These are phyloP conservation scores for Sciurus niger DNA, from an alignment of 2,113 vertebrate genomes.

Conservation along the genomic window DNA sequence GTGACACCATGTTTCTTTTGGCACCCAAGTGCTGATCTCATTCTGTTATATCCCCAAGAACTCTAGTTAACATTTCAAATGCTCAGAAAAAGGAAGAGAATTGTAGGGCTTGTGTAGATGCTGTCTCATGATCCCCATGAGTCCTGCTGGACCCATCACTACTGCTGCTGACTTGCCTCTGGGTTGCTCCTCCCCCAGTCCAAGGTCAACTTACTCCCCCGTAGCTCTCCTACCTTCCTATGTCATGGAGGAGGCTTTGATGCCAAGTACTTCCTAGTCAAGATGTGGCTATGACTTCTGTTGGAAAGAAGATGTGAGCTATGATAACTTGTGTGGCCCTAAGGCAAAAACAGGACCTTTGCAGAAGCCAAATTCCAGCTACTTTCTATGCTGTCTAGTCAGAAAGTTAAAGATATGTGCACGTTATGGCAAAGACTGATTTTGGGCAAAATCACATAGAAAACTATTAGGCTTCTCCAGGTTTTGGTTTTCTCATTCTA, in stretches of 20 bases:
- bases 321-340: background rate
- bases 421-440: background rate
- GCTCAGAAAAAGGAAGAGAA: background rate
- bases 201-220: background rate
- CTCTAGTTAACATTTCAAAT: background rate
- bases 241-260: background rate
- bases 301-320: background rate
- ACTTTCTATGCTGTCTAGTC: background rate
- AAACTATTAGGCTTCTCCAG: background rate
- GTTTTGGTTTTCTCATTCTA: conserved; percentile 7
- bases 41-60: background rate
- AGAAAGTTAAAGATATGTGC: background rate
- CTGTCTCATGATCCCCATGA: background rate
- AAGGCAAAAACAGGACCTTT: conserved; percentile 2
- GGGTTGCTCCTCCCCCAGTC: background rate
- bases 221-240: background rate
- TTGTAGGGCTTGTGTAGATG: background rate
- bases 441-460: background rate
- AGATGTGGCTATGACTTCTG: background rate
- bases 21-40: background rate
- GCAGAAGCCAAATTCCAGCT: background rate
- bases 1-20: background rate
- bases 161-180: background rate
- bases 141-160: background rate
- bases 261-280: background rate